Evolutionary conservation across 2,113 vertebrate species (phyloP), one percentile per base, ranked within the genome.

Genomic region (Ophthalmolycus amberensis): DNA sequence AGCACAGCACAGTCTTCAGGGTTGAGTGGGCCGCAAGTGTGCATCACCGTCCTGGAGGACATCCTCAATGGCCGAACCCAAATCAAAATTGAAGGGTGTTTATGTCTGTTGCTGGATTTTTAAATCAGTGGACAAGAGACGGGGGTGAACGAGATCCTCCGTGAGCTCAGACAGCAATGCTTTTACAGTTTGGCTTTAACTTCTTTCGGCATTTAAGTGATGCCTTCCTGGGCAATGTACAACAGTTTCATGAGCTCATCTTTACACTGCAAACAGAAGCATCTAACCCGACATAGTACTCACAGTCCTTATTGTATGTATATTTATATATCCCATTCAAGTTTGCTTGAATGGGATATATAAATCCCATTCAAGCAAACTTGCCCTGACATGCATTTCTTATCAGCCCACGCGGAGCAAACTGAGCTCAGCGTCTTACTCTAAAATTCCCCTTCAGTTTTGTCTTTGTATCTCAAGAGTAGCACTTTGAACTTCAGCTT

Each of bases 401-500:
- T 10, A 75, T 71, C 56, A 76, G 44, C 20, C 37, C 46, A 40
- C 8, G 1, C 16, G 18, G 20, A 29, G 4, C n/a, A 65, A 75
- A 66, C 44, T 25, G 22, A 63, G 46, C 62, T 65, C 16, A 70
- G 71, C 37, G 25, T 66, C 73, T 59, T 64, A 25, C 60, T 74
- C 58, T 69, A 29, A 67, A 83, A 75, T 56, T 40, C 48, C 29
- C 48, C 65, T 77, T 79, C 44, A 73, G 46, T 83, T 84, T 77
- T 79, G 46, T 80, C 85, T 80, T 77, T 44, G 72, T 44, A 80
- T 80, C 72, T 80, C 7, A 25, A 60, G 52, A 75, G 66, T 25
- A 80, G 18, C 63, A 56, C 76, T 88, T 82, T 88, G 77, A 91
- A 88, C 56, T 59, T 68, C 60, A 64, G 75, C 77, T 87, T 82